Conservation (phyloP, 2,113 vertebrate genomes). For the Anser cygnoides region DNA sequence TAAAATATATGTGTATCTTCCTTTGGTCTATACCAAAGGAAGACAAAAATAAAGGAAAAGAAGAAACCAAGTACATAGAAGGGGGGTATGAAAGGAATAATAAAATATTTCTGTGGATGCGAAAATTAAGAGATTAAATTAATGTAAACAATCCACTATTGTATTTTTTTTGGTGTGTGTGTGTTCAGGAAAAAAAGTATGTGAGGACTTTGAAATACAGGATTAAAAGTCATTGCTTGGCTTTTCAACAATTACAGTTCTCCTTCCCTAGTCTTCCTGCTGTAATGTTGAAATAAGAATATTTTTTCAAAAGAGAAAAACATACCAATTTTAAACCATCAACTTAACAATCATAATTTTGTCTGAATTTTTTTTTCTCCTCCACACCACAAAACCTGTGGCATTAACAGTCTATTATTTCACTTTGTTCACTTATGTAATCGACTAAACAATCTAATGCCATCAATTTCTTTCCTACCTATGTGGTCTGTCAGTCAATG, state of each 20-base stretch:
- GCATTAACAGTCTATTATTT: not conserved
- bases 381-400: not conserved
- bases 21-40: not conserved
- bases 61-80: not conserved
- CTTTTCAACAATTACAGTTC: not conserved
- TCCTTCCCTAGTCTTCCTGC: not conserved
- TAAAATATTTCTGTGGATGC: not conserved
- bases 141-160: not conserved
- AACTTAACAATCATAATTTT: not conserved
- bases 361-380: not conserved
- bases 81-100: not conserved
- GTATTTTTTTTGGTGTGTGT: not conserved
- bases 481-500: constrained; percentile 28
- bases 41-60: not conserved
- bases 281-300: not conserved
- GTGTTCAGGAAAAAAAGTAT: not conserved
- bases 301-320: not conserved
- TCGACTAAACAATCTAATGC: not conserved
- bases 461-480: not conserved
- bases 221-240: not conserved
- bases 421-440: not conserved
- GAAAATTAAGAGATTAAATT: not conserved
- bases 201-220: not conserved
- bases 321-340: not conserved
- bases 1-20: not conserved